Base-by-base conservation (phyloP, 2,888 invertebrate genomes). In the Volucella inanis region DNA sequence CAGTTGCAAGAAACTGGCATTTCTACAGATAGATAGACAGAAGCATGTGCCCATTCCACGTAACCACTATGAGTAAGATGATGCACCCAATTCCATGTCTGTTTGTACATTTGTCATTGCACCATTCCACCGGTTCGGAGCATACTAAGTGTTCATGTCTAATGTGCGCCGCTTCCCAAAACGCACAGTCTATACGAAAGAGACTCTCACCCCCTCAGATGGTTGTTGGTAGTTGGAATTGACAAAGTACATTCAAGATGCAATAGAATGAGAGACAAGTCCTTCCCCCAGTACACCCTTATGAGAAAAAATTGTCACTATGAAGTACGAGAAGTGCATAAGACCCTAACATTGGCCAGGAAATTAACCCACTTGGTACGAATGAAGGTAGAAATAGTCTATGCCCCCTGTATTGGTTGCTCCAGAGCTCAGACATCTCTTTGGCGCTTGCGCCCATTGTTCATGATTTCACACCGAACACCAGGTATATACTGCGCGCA, bases 361-460 rank as follows among this genome's bases (percentile, higher is more conserved):
- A 85, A 85, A 80, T 85, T 85, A 85, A 85, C 85, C 85, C 77
- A 85, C 81, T 85, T 85, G 81, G 65, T 49, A 55, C 59, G 50
- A 38, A 41, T 43, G 11, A n/a, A 43, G 9, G 55, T 22, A 50
- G 49, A 43, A 22, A 71, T 49, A 62, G 54, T 45, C 55, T 55
- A 54, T 15, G 18, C 11, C 15, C 8, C n/a, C 15, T 14, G 52
- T 31, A 4, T 31, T 31, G 31, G 31, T 31, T 31, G 55, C 31
- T 57, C 52, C 14, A 3, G 8, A 1, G 22, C 41, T 22, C 62
- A 47, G 62, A 47, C 59, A 59, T 57, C 41, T 65, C 72, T 72
- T 67, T 59, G 81, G 81, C 76, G 76, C 80, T 76, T 81, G 65
- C 74, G 57, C 72, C 85, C 67, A 85, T 85, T 85, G 85, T 85